Conservation (phyloP, 2,797 vertebrate genomes). For the Girardinus metallicus region DNA sequence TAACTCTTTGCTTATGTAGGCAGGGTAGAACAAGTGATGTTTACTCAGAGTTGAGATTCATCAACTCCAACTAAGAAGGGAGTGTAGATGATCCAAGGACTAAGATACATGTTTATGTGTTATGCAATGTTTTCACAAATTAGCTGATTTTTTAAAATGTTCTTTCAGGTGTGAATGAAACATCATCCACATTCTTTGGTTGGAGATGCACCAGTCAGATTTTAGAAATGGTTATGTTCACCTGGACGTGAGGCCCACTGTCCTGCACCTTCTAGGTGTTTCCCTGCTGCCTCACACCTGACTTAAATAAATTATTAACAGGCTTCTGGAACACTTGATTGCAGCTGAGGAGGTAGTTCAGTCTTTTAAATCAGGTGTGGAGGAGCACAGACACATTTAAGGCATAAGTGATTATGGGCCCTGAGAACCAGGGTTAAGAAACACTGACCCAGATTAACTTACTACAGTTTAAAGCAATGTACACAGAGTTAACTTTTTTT, state of each 20-base stretch:
- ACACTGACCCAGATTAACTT: not conserved
- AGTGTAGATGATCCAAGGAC: not conserved
- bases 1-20: not conserved
- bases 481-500: not conserved
- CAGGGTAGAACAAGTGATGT: not conserved
- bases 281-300: not conserved
- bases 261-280: not conserved
- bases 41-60: slow-evolving; percentile 1
- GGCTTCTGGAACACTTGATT: not conserved
- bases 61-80: not conserved
- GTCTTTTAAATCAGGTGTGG: not conserved
- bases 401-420: not conserved
- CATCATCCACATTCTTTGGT: not conserved
- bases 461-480: not conserved
- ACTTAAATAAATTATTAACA: not conserved
- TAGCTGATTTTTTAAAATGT: too few species aligned
- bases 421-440: not conserved
- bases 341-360: not conserved
- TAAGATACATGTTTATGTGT: not conserved
- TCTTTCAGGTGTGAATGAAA: not conserved
- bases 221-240: not conserved
- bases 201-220: not conserved
- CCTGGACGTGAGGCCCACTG: not conserved
- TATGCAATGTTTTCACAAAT: not conserved
- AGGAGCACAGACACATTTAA: not conserved